Conservation (phyloP, 2,888 invertebrate genomes). For the Pecten maximus region DNA sequence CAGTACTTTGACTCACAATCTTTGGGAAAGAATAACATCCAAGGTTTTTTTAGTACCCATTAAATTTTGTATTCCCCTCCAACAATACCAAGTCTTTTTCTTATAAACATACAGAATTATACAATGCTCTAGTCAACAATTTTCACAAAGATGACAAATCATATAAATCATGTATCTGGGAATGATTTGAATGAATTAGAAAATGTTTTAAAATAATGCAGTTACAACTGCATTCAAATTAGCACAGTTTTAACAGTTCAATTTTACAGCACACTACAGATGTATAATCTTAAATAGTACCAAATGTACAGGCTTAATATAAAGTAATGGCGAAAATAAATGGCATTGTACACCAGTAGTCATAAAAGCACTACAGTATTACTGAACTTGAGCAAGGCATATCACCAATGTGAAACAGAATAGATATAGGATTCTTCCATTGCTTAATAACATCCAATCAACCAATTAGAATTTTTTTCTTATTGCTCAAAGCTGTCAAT, state of each 20-base stretch:
- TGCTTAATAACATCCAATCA: not conserved
- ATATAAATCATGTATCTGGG: not conserved
- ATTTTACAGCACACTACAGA: constrained; percentile 15
- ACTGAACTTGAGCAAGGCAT: constrained; percentile 20
- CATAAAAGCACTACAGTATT: constrained; percentile 5
- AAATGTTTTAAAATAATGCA: constrained; percentile 4
- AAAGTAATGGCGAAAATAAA: not conserved
- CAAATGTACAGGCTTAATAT: not conserved
- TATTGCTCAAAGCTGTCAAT: constrained; percentile 9
- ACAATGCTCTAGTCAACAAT: not conserved
- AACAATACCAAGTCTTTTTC: not conserved
- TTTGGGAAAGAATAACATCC: not conserved
- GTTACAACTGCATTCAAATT: not conserved
- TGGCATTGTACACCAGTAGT: not conserved
- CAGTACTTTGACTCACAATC: not conserved
- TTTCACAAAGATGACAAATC: not conserved
- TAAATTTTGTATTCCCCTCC: not conserved
- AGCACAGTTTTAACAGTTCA: not conserved
- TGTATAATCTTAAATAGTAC: not conserved
- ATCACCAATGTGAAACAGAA: not conserved
- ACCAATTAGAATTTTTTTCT: not conserved
- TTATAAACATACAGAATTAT: not conserved
- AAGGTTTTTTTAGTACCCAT: not conserved
- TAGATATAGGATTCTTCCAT: not conserved
- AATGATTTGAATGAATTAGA: constrained; percentile 14